phyloP scores from a whole-genome alignment of 2,797 vertebrate species.

The Lepilemur septentrionalis region DNA sequence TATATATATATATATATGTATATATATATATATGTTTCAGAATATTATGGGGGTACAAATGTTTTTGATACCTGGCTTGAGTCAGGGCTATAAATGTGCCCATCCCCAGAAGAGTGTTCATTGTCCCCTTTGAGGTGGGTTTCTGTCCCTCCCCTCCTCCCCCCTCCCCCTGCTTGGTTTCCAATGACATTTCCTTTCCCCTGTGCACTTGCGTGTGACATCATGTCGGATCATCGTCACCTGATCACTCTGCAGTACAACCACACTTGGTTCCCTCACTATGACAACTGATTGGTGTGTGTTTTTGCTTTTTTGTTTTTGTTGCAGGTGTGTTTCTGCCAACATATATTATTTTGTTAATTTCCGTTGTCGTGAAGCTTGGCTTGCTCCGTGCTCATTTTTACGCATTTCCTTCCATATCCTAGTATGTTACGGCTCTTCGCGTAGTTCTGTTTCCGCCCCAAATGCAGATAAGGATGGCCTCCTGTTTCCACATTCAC shows the following conservation, averaged over 20 bases:
- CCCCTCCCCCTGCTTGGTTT: too few relatives aligned
- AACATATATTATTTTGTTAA: not conserved
- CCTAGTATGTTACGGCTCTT: too few relatives aligned
- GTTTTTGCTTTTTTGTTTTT: not conserved
- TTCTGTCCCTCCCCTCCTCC: not conserved
- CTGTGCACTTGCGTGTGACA: not conserved
- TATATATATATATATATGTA: too few relatives aligned
- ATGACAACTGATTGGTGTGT: not conserved
- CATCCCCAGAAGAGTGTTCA: not conserved
- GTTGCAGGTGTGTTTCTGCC: not conserved
- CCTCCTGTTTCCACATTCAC: not conserved
- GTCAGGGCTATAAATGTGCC: not conserved
- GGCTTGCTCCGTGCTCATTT: not conserved
- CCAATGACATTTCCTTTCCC: not conserved
- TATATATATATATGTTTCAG: too few relatives aligned
- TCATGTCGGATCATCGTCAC: not conserved
- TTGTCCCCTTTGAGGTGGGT: not conserved
- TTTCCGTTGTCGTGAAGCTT: too few relatives aligned
- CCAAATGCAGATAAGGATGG: not conserved
- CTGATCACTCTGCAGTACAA: accelerated
- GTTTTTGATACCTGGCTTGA: not conserved
- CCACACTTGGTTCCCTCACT: not conserved
- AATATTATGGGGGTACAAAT: not conserved
- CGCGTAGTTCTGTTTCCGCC: too few relatives aligned
- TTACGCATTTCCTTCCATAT: not conserved